A percentile compares a stretch with the other conserved stretches of the same genome.
Evolutionary conservation across 92 coral and sea anemone species (phyloP).

Genomic region (Phenganax marumi): DNA sequence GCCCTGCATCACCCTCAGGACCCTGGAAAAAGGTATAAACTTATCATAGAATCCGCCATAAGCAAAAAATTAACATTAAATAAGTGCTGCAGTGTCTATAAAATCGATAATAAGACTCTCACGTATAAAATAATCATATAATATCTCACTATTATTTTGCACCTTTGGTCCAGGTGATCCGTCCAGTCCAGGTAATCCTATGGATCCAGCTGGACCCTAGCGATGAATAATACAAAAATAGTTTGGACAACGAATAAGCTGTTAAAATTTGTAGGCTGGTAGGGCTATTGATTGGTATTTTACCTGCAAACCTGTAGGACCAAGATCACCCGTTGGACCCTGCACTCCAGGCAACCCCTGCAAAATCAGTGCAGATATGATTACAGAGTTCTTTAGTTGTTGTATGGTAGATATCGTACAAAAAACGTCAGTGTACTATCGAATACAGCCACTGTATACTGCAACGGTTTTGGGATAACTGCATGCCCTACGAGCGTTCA

Average conservation of each 20-base stretch:
- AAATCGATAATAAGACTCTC: background rate
- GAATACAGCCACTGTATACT: no score
- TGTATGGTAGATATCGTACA: background rate
- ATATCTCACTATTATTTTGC: constrained; percentile 40
- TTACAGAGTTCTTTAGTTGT: background rate
- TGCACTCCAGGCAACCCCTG: constrained; percentile 78
- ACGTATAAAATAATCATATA: constrained; percentile 11
- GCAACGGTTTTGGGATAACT: no score
- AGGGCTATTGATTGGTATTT: background rate
- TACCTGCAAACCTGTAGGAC: constrained; percentile 59
- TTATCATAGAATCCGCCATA: background rate
- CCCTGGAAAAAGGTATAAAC: constrained; percentile 38
- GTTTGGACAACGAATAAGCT: background rate
- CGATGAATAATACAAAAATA: background rate
- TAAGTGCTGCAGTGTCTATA: background rate
- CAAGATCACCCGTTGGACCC: constrained; percentile 62
- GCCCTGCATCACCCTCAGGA: constrained; percentile 50
- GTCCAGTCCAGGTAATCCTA: constrained; percentile 55
- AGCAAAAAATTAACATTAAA: background rate
- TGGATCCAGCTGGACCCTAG: constrained; percentile 33
- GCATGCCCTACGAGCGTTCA: no score
- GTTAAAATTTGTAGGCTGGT: background rate
- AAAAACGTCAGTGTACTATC: background rate
- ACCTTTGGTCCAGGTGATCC: constrained; percentile 58
- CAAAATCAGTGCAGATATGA: background rate